These are phyloP conservation scores for Falcunculus frontatus DNA, from an alignment of 2,113 vertebrate genomes.

Conservation along the genomic window DNA sequence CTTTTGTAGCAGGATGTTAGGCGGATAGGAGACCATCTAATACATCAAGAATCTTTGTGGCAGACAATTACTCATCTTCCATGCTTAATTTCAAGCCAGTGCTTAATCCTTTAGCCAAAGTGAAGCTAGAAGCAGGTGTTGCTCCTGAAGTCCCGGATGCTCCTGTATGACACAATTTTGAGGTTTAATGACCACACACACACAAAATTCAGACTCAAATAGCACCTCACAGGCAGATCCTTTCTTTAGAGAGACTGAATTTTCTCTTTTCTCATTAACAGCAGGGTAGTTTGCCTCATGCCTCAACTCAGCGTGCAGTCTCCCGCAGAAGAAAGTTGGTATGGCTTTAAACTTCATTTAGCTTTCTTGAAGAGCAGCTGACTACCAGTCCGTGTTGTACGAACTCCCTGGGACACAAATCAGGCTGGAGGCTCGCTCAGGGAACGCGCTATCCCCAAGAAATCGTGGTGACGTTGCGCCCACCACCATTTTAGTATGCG, in stretches of 20 bases:
- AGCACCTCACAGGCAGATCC: background rate
- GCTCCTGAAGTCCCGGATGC: background rate
- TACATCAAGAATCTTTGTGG: background rate
- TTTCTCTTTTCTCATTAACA: background rate
- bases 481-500: fast-evolving
- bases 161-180: background rate
- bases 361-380: background rate
- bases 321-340: background rate
- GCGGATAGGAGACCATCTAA: background rate
- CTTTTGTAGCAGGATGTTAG: background rate
- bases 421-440: fast-evolving
- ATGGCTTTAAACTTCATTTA: background rate
- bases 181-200: background rate
- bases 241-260: background rate
- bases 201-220: background rate
- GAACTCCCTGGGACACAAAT: fast-evolving
- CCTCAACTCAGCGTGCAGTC: background rate
- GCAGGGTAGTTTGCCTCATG: background rate
- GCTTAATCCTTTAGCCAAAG: background rate
- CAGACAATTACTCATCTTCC: background rate
- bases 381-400: fast-evolving
- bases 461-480: fast-evolving
- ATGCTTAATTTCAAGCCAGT: background rate
- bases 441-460: fast-evolving
- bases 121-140: background rate